These are phyloP conservation scores for Mya arenaria DNA, from an alignment of 1,140 invertebrate genomes.

Conservation along the genomic window DNA sequence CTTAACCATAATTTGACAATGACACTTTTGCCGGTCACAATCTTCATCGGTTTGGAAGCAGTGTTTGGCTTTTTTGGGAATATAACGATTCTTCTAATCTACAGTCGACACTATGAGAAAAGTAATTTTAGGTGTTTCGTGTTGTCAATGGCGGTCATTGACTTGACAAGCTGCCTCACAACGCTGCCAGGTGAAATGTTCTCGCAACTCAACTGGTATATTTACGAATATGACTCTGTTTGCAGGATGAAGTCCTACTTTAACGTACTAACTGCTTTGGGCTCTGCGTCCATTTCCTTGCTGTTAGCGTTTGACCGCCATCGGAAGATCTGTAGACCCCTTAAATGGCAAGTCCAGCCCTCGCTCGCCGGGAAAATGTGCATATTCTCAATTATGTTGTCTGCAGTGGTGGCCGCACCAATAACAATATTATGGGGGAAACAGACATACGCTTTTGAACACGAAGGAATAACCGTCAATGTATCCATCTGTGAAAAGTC, in stretches of 20 bases:
- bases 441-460: conserved; percentile 18
- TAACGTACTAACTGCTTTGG: conserved; percentile 60
- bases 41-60: conserved; percentile 55
- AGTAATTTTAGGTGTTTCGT: conserved; percentile 63
- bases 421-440: conserved; percentile 39
- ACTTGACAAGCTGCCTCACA: conserved; percentile 63
- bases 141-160: conserved; percentile 61
- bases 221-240: conserved; percentile 47
- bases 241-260: conserved; percentile 62
- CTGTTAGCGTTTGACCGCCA: conserved; percentile 65
- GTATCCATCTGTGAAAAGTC: conserved; percentile 50
- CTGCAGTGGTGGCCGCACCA: conserved; percentile 9
- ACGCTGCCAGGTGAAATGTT: conserved; percentile 67
- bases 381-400: neutral
- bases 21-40: conserved; percentile 53
- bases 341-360: conserved; percentile 57
- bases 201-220: conserved; percentile 66
- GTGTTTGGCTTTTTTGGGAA: conserved; percentile 62
- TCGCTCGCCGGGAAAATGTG: conserved; percentile 24
- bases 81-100: conserved; percentile 60
- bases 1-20: conserved; percentile 54
- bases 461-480: conserved; percentile 16
- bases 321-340: conserved; percentile 62
- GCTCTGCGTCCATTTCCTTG: conserved; percentile 59
- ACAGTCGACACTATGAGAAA: conserved; percentile 42